These are phyloP conservation scores for Taeniopygia guttata DNA, from an alignment of 2,797 vertebrate species.

Conservation along the genomic window DNA sequence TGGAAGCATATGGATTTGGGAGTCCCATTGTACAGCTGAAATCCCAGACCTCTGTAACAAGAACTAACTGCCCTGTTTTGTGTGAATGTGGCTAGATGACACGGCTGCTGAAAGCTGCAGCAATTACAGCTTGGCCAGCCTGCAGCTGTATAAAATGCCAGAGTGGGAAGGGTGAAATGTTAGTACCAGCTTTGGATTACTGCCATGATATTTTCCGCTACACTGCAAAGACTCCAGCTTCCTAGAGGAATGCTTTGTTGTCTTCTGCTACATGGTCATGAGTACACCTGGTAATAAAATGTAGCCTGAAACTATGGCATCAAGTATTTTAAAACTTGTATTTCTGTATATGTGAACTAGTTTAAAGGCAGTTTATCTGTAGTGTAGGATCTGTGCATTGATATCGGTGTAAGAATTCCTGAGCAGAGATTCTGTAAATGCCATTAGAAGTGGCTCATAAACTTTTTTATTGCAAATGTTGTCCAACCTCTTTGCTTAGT, in stretches of 20 bases:
- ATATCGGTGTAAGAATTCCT: not conserved
- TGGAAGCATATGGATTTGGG: not conserved
- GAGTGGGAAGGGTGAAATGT: constrained; percentile 42
- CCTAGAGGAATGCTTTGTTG: not conserved
- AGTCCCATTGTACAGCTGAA: not conserved
- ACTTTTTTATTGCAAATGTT: not conserved
- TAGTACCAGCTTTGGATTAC: constrained; percentile 7
- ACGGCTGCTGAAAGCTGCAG: not conserved
- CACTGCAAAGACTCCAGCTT: not conserved
- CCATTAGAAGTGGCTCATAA: not conserved
- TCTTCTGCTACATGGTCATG: not conserved
- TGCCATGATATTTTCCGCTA: constrained; percentile 28
- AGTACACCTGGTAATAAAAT: not conserved
- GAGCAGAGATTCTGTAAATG: not conserved
- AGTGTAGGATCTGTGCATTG: not conserved
- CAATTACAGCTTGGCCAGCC: constrained; percentile 15
- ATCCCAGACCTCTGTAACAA: not conserved
- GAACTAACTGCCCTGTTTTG: not conserved
- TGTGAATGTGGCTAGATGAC: not conserved
- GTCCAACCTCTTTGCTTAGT: not conserved
- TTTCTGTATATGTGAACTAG: not conserved
- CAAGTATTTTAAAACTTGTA: not conserved
- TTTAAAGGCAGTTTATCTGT: not conserved
- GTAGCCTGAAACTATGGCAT: not conserved
- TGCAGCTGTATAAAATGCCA: constrained; percentile 26